Evolutionary conservation across 2,797 vertebrate species (phyloP), one percentile per base, ranked within the genome.

Genomic region (Lepilemur septentrionalis): DNA sequence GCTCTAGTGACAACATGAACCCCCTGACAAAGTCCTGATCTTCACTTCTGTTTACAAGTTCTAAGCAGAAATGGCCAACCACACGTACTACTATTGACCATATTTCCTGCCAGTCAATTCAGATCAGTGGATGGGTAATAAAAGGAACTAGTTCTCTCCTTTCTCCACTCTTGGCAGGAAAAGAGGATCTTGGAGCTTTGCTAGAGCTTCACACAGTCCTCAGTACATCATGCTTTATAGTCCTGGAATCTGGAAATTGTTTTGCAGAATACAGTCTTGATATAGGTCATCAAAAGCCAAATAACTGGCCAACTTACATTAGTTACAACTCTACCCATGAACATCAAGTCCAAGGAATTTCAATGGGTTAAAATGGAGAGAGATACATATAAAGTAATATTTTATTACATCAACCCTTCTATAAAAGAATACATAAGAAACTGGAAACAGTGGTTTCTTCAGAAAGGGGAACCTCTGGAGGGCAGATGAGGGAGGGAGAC

Each of bases 51-150:
- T 91, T 67, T 84, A 91, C 43, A 94, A 59, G 14, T 93, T 96
- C 91, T 89, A 91, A 95, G 92, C 4, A 76, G 89, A 92, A 97
- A 96, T n/a, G 35, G 61, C 32, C 80, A 82, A 72, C 52, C 48
- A 70, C 57, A 86, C 70, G 63, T 78, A 94, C 87, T 94, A 79
- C 67, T 67, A 50, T 57, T 86, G 67, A 91, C 76, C 57, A 30
- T 91, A 79, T 83, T 96, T 97, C 82, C 82, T 18, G 57, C 41
- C 46, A 87, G 84, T 59, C 79, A 93, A 86, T 91, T 94, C 48
- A 67, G 59, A 95, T 43, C 57, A 80, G 73, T 63, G 38, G 52
- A 67, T 69, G 30, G 48, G 70, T 43, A 96, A 93, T 78, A 70
- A 94, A 89, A 84, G 22, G 50, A 96, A 86, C 32, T 28, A 57